A percentile compares a stretch with the other conserved stretches of the same genome.
These are phyloP conservation scores for Perca flavescens DNA, from an alignment of 2,113 vertebrate species.

Conservation along the genomic window DNA sequence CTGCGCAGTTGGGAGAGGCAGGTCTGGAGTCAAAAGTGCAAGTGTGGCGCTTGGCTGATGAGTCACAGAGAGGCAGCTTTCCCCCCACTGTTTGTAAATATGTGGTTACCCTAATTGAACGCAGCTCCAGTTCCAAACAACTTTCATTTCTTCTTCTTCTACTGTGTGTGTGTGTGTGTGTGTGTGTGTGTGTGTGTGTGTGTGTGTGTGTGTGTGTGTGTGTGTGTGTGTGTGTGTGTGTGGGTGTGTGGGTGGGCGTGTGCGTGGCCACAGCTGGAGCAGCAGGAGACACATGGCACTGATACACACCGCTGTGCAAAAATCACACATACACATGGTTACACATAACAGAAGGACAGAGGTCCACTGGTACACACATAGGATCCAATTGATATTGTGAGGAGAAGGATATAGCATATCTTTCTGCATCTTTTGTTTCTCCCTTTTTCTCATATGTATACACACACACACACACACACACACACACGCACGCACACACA, in stretches of 20 bases:
- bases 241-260: slow-evolving; percentile 12
- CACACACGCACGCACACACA: slow-evolving; percentile 17
- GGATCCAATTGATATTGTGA: slow-evolving; percentile 18
- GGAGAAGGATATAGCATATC: slow-evolving; percentile 29
- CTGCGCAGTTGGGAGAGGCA: slow-evolving; percentile 63
- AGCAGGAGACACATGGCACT: slow-evolving; percentile 51
- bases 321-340: slow-evolving; percentile 26
- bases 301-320: slow-evolving; percentile 39
- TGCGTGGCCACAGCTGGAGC: slow-evolving; percentile 57
- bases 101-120: slow-evolving; percentile 83
- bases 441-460: slow-evolving; percentile 26
- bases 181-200: slow-evolving; percentile 24
- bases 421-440: not conserved
- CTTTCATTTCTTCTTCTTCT: slow-evolving; percentile 75
- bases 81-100: slow-evolving; percentile 83
- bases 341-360: slow-evolving; percentile 42
- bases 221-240: slow-evolving; percentile 54
- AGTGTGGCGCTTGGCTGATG: slow-evolving; percentile 79
- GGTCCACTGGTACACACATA: slow-evolving; percentile 31
- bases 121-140: slow-evolving; percentile 77
- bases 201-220: slow-evolving; percentile 19
- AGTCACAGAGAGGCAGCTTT: slow-evolving; percentile 77
- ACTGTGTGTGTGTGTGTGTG: not conserved
- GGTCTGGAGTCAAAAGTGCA: slow-evolving; percentile 81
- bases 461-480: slow-evolving; percentile 42